Percentiles rank a stretch among this genome's conserved stretches.
Evolutionary conservation across 2,113 vertebrate genomes (phyloP).

Genomic region (Myrmecobius fasciatus): DNA sequence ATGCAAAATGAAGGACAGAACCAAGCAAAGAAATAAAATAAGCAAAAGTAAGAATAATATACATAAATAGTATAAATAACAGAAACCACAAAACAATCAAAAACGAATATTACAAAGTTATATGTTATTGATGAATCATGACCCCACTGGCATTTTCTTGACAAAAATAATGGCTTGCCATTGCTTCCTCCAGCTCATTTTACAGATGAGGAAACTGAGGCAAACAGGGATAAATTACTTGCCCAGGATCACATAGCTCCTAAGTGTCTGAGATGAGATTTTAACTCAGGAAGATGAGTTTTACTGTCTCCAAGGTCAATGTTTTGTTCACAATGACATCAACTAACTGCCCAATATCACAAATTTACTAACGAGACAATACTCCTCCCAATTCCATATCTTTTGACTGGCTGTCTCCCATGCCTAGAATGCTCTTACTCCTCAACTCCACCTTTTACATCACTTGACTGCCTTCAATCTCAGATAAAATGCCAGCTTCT

Average conservation of each 20-base stretch:
- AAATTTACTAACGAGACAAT: background rate
- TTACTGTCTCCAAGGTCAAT: too few species aligned
- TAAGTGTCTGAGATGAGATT: too few species aligned
- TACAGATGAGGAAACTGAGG: too few species aligned
- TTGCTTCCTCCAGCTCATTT: too few species aligned
- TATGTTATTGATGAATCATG: too few species aligned
- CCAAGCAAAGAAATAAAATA: background rate
- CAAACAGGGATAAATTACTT: too few species aligned
- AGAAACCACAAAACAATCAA: background rate
- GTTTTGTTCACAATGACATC: too few species aligned
- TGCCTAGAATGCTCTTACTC: background rate
- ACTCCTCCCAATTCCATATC: background rate
- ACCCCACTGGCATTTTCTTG: too few species aligned
- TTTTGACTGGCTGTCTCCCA: background rate
- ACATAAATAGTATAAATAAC: background rate
- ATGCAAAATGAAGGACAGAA: background rate
- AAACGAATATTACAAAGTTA: background rate
- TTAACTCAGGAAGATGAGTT: too few species aligned
- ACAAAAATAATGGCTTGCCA: too few species aligned
- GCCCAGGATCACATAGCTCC: too few species aligned
- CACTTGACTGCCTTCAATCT: background rate
- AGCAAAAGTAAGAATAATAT: background rate
- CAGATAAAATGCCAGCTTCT: background rate
- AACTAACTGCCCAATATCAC: background rate
- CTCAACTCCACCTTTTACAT: background rate